phyloP scores from a whole-genome alignment of 1,140 invertebrate species.

The Rhagoletis pomonella region DNA sequence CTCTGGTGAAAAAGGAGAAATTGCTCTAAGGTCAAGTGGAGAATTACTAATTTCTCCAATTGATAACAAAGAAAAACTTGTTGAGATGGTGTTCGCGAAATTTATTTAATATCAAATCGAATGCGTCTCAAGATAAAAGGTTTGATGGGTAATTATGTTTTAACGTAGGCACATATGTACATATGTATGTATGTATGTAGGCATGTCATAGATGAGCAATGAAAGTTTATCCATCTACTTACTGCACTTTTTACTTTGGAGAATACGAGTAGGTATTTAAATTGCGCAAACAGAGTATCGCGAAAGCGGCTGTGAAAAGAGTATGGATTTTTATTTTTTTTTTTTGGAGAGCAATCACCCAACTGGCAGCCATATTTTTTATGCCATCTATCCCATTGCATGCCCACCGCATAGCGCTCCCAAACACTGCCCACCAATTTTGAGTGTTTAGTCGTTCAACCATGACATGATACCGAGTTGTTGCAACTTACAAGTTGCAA shows the following conservation, averaged over 20 bases:
- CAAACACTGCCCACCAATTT: slow-evolving; percentile 1
- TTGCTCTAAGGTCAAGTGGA: too few relatives aligned
- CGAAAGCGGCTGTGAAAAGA: neutral
- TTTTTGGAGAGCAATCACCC: neutral
- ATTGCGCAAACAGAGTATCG: neutral
- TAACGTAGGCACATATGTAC: neutral
- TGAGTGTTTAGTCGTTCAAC: slow-evolving; percentile 36
- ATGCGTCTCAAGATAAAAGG: too few relatives aligned
- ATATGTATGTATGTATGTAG: neutral
- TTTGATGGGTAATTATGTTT: neutral
- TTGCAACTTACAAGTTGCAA: slow-evolving; percentile 33
- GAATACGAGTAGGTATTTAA: neutral
- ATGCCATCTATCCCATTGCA: neutral
- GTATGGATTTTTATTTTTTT: neutral
- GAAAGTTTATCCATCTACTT: slow-evolving; percentile 35
- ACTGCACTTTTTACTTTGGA: slow-evolving; percentile 9
- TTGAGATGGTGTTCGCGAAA: too few relatives aligned
- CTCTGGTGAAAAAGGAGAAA: too few relatives aligned
- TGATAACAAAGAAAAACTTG: too few relatives aligned
- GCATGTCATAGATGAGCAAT: neutral
- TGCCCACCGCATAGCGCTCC: neutral
- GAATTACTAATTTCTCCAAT: too few relatives aligned
- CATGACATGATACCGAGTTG: slow-evolving; percentile 25
- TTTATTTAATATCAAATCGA: too few relatives aligned
- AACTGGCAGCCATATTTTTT: slow-evolving; percentile 19